Evolutionary conservation across 2,797 vertebrate species (phyloP).

Genomic region (Cottoperca gobio): DNA sequence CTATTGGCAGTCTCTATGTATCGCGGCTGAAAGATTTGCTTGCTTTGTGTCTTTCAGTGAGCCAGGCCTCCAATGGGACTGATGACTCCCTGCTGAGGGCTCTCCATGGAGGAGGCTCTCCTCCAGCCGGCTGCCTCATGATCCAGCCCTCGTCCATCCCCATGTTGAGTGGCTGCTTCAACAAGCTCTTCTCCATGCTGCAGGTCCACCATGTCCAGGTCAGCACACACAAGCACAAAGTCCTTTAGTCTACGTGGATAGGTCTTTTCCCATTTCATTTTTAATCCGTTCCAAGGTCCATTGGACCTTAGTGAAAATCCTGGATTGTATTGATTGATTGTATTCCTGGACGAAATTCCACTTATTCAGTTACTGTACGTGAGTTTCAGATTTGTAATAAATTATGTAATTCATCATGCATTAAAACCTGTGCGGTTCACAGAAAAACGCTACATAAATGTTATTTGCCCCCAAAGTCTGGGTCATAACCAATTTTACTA

Average conservation of each 20-base stretch:
- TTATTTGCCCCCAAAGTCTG: not conserved
- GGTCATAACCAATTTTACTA: not conserved
- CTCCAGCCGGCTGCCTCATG: conserved; percentile 85
- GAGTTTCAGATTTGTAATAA: not conserved
- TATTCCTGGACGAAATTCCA: not conserved
- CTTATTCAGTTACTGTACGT: no score
- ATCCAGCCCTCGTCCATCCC: conserved; percentile 95
- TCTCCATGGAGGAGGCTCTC: conserved; percentile 87
- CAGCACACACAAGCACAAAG: conserved; percentile 14
- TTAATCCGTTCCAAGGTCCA: not conserved
- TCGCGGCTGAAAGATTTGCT: not conserved
- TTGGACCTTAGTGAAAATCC: not conserved
- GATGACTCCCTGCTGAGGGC: conserved; percentile 95
- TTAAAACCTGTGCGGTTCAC: no score
- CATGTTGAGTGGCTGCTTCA: conserved; percentile 97
- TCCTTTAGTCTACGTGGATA: not conserved
- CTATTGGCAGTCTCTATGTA: not conserved
- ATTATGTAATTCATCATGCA: not conserved
- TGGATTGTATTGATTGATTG: not conserved
- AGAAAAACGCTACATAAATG: not conserved
- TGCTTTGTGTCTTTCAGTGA: conserved; percentile 80
- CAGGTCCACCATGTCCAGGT: conserved; percentile 99
- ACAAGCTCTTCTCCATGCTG: conserved; percentile 98
- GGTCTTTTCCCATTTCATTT: not conserved
- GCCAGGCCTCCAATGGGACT: conserved; percentile 92